These are phyloP conservation scores for Actinia equina DNA, from an alignment of 64 coral and sea anemone genomes.

Conservation along the genomic window DNA sequence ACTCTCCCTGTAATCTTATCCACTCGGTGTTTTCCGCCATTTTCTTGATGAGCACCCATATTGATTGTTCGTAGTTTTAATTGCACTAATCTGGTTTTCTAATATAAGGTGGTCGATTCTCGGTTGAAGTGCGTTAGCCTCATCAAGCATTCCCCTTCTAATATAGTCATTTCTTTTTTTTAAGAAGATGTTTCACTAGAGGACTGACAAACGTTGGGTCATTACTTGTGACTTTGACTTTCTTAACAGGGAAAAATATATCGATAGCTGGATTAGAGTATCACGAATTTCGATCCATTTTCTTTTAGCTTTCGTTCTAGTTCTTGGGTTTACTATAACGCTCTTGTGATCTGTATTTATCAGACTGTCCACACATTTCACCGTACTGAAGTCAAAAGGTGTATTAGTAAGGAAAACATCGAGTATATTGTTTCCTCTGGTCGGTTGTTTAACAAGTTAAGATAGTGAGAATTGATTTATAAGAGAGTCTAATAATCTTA, in stretches of 20 bases:
- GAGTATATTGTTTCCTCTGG: too few species aligned
- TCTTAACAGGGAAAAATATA: background rate
- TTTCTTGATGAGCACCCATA: conserved; percentile 31
- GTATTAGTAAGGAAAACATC: background rate
- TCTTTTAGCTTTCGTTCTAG: background rate
- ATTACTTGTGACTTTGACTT: background rate
- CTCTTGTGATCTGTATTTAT: background rate
- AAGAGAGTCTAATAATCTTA: background rate
- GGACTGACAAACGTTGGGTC: background rate
- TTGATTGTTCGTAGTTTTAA: conserved; percentile 36
- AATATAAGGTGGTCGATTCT: conserved; percentile 52
- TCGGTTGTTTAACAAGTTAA: too few species aligned
- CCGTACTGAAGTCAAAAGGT: background rate
- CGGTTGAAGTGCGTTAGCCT: conserved; percentile 32
- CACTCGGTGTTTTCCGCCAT: conserved; percentile 31
- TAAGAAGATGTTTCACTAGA: background rate
- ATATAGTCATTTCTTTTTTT: background rate
- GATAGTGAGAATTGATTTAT: background rate
- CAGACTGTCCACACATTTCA: background rate
- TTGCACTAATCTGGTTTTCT: conserved; percentile 37
- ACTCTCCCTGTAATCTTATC: too few species aligned
- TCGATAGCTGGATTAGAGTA: background rate
- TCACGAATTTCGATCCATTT: too few species aligned
- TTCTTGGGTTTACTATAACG: background rate
- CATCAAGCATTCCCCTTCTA: conserved; percentile 29